These are phyloP conservation scores for Myotis pilosus DNA, from an alignment of 2,797 vertebrate species.

Conservation along the genomic window DNA sequence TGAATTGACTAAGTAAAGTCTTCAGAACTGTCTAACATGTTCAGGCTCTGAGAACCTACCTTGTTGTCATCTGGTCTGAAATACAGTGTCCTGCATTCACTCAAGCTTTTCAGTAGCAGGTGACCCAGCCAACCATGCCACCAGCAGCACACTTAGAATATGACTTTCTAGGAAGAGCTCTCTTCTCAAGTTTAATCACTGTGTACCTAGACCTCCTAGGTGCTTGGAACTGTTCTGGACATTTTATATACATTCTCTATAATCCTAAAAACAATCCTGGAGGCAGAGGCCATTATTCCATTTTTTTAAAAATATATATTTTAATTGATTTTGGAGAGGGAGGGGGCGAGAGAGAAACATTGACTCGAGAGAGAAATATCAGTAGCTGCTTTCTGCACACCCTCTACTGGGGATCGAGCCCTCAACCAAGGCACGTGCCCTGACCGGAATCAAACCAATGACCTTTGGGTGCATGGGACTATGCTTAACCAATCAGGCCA, in stretches of 20 bases:
- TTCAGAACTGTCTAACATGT: not conserved
- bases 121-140: not conserved
- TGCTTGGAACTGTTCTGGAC: not conserved
- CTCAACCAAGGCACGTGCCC: too few species aligned
- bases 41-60: not conserved
- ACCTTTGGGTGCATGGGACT: too few species aligned
- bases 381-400: too few species aligned
- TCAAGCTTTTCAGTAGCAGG: not conserved
- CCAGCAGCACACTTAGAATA: not conserved
- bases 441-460: too few species aligned
- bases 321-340: too few species aligned
- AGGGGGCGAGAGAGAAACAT: too few species aligned
- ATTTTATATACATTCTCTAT: not conserved
- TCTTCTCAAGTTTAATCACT: not conserved
- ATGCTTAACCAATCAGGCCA: too few species aligned
- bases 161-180: not conserved
- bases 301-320: not conserved
- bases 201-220: not conserved
- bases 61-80: not conserved
- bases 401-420: too few species aligned
- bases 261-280: not conserved
- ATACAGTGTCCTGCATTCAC: not conserved
- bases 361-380: too few species aligned
- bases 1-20: not conserved
- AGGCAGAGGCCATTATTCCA: not conserved